Evolutionary conservation across 2,888 invertebrate genomes (phyloP), one percentile per base, ranked within the genome.

Genomic region (Meliscaeva auricollis): DNA sequence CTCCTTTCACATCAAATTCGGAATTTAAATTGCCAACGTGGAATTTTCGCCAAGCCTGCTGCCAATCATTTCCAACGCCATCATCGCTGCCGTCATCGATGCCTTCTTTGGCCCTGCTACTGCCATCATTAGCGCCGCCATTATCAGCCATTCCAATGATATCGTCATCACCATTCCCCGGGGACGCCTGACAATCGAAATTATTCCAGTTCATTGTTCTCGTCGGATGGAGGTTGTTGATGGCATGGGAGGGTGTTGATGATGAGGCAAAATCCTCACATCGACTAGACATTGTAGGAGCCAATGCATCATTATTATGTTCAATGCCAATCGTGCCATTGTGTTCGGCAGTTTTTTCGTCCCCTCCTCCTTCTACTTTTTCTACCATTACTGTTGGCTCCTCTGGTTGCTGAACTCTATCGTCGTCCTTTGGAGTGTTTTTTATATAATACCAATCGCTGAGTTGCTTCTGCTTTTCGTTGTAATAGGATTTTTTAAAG

Each of bases 401-500:
- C 17, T n/a, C n/a, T 46, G 26, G 7, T 50, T 35, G 62, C 48
- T 54, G 66, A 30, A 74, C 69, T 41, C 48, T 70, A 2, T 32
- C 41, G 22, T 62, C 30, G 32, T 41, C 75, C 82, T 80, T 81
- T 26, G 72, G 83, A 64, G 72, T 85, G n/a, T 87, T 87, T 80
- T 89, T 89, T 69, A 89, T 88, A 62, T 89, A 89, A 87, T 89
- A 89, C 89, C 89, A 89, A 81, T 89, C 88, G 78, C 88, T 89
- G n/a, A 89, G 87, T 76, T 88, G 87, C 78, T 87, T 89, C 70
- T 88, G 89, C 75, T 89, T 89, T 69, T 88, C 88, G 26, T 75
- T 79, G 75, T 88, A 88, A 72, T 79, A 82, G 17, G 84, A 77
- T 84, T 87, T 87, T 69, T 88, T 88, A 77, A 82, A 73, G 54